phyloP scores from a whole-genome alignment of 2,797 vertebrate species.

The Paedocypris micromegethes region DNA sequence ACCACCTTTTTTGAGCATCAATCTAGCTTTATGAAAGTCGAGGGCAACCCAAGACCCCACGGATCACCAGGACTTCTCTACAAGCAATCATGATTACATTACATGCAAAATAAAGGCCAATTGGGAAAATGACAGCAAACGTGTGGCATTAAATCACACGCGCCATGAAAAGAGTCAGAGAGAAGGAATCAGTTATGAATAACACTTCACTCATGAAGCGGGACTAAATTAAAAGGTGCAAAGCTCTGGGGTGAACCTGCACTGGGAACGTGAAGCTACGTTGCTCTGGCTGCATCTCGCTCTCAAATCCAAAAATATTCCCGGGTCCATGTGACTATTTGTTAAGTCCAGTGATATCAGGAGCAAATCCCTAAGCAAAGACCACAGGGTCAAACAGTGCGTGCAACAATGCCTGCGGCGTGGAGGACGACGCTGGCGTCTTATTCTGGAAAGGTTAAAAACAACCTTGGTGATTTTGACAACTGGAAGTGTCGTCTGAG shows the following conservation, averaged over 20 bases:
- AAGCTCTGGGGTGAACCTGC: slow-evolving; percentile 19
- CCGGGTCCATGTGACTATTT: slow-evolving; percentile 69
- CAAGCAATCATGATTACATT: slow-evolving; percentile 11
- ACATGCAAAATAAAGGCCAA: neutral
- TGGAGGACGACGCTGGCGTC: slow-evolving; percentile 53
- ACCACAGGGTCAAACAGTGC: slow-evolving; percentile 43
- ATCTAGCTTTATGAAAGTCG: no score
- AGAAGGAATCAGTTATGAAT: slow-evolving; percentile 20
- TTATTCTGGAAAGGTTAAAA: slow-evolving; percentile 76
- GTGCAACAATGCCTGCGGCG: slow-evolving; percentile 56
- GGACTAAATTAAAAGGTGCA: slow-evolving; percentile 40
- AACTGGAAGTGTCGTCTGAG: slow-evolving; percentile 58
- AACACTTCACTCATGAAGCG: slow-evolving; percentile 7
- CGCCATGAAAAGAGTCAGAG: neutral
- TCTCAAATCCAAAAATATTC: slow-evolving; percentile 64
- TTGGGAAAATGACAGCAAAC: neutral
- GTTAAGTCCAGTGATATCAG: slow-evolving; percentile 71
- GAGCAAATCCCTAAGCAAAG: slow-evolving; percentile 68
- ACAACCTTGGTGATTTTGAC: slow-evolving; percentile 67
- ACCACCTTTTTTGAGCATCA: no score
- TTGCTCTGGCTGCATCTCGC: slow-evolving; percentile 37
- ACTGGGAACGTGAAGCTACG: neutral
- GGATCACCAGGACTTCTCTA: neutral
- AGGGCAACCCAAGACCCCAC: no score
- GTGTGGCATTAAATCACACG: neutral